phyloP scores from a whole-genome alignment of 2,797 vertebrate species.

The Gallinago solitaria region DNA sequence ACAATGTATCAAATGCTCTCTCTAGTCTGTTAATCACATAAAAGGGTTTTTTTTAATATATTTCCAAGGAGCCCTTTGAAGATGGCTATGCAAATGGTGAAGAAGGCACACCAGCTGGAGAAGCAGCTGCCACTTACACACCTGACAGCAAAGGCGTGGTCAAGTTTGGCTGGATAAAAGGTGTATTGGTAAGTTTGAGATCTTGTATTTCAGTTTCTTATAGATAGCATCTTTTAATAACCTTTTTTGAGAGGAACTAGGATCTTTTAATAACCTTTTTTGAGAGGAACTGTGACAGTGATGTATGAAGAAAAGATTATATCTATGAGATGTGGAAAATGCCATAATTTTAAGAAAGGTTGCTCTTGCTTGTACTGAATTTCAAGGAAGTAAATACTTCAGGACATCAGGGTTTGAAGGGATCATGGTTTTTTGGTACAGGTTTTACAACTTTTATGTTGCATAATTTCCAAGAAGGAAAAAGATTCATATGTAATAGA shows the following conservation, averaged over 20 bases:
- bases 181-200: constrained; percentile 90
- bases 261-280: not conserved
- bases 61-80: constrained; percentile 91
- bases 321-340: not conserved
- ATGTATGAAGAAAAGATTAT: not conserved
- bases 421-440: not conserved
- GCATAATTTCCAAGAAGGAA: not conserved
- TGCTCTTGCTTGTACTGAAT: not conserved
- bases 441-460: not conserved
- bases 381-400: not conserved
- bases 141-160: constrained; percentile 92
- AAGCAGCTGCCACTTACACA: constrained; percentile 86
- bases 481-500: not conserved
- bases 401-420: not conserved
- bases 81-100: constrained; percentile 97
- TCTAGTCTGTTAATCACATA: not conserved
- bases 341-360: not conserved
- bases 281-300: not conserved
- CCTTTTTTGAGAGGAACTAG: not conserved
- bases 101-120: constrained; percentile 91
- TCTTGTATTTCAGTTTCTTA: not conserved
- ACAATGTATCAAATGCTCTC: fast-evolving
- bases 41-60: not conserved
- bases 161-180: constrained; percentile 98
- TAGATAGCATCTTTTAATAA: not conserved